phyloP scores from a whole-genome alignment of 2,797 vertebrate species.

The Betta splendens region DNA sequence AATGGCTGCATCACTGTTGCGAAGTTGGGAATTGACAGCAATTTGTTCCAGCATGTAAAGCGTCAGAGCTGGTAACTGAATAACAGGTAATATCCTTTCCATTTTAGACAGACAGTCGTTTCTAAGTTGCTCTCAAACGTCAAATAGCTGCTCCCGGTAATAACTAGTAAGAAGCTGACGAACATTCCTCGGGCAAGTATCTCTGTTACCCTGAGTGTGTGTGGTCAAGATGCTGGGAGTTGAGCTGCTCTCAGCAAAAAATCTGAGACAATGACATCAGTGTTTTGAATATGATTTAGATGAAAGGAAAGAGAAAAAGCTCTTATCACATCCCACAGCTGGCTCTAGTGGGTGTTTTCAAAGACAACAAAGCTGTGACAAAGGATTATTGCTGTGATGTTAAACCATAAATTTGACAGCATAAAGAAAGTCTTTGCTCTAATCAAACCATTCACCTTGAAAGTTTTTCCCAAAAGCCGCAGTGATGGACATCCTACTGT shows the following conservation, averaged over 20 bases:
- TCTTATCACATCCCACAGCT: slow-evolving; percentile 38
- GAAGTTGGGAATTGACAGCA: slow-evolving; percentile 43
- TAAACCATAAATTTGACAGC: slow-evolving; percentile 9
- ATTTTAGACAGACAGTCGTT: slow-evolving; percentile 31
- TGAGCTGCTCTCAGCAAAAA: slow-evolving; percentile 24
- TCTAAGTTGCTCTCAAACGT: slow-evolving; percentile 46
- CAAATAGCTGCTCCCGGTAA: slow-evolving; percentile 56
- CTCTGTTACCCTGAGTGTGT: neutral
- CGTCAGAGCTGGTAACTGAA: slow-evolving; percentile 26
- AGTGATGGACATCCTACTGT: slow-evolving; percentile 18
- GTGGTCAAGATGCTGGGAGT: slow-evolving; percentile 8
- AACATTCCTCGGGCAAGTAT: slow-evolving; percentile 28
- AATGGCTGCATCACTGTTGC: slow-evolving; percentile 48
- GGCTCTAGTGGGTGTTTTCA: slow-evolving; percentile 18
- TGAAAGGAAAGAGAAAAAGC: slow-evolving; percentile 24
- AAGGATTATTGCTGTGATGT: slow-evolving; percentile 22
- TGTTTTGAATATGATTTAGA: slow-evolving; percentile 32
- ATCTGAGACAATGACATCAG: slow-evolving; percentile 33
- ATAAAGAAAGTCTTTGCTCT: slow-evolving; percentile 5
- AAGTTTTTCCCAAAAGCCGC: slow-evolving; percentile 24
- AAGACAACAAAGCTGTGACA: slow-evolving; percentile 32
- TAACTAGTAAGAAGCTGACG: slow-evolving; percentile 43
- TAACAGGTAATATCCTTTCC: slow-evolving; percentile 49
- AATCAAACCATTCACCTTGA: slow-evolving; percentile 35
- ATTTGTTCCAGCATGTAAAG: slow-evolving; percentile 42